Evolutionary conservation across 1,140 invertebrate genomes (phyloP).

Genomic region (Alviniconcha marisindica): DNA sequence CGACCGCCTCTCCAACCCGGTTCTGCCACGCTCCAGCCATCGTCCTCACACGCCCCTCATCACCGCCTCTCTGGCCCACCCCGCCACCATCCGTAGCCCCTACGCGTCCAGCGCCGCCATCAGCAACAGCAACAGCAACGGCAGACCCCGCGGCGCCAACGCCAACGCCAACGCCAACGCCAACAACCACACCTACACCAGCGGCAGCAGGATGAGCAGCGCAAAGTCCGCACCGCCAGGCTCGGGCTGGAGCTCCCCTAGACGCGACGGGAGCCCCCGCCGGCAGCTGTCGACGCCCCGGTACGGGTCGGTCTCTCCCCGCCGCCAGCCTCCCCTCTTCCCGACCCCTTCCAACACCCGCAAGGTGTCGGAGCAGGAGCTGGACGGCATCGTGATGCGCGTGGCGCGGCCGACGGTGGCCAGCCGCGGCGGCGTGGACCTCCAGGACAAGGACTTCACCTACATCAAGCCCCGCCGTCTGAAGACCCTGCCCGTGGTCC

Average conservation of each 20-base stretch:
- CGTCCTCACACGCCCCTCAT: not conserved
- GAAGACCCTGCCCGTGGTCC: conserved; percentile 62
- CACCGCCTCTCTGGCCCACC: not conserved
- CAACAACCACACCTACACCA: no score
- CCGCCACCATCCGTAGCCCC: not conserved
- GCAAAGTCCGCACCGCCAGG: not conserved
- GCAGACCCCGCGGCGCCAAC: no score
- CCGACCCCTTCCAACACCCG: not conserved
- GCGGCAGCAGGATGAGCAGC: not conserved
- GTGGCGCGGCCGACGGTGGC: conserved; percentile 60
- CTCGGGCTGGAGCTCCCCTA: not conserved
- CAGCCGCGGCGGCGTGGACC: conserved; percentile 59
- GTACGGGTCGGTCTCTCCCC: not conserved
- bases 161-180: no score
- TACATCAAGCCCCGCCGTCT: conserved; percentile 54
- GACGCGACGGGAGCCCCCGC: not conserved
- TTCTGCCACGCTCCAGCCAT: not conserved
- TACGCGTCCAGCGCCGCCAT: not conserved
- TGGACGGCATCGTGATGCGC: conserved; percentile 54
- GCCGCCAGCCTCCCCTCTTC: not conserved
- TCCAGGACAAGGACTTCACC: conserved; percentile 54
- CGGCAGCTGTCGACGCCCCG: not conserved
- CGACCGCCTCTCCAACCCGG: conserved; percentile 2
- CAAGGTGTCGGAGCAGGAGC: conserved; percentile 48
- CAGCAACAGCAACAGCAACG: not conserved